Evolutionary conservation across 2,113 vertebrate genomes (phyloP).

Genomic region (Penelope pileata): DNA sequence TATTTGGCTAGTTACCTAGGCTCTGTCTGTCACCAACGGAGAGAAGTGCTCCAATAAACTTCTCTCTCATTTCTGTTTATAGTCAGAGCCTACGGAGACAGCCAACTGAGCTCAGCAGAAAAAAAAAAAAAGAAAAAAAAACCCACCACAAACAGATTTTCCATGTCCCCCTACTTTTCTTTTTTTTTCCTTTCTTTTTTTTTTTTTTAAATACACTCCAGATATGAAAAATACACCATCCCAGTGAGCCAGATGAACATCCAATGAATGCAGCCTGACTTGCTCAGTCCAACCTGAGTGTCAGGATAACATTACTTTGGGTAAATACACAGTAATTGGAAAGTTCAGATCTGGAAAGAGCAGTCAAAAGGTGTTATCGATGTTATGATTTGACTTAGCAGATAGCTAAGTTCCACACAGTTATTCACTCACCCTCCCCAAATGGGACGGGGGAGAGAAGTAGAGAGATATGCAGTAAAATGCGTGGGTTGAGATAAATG

Average conservation of each 20-base stretch:
- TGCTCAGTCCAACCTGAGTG: neutral
- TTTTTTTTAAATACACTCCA: neutral
- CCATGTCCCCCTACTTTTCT: neutral
- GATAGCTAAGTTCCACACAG: too few relatives aligned
- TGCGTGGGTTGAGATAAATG: too few relatives aligned
- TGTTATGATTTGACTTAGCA: too few relatives aligned
- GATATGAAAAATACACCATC: neutral
- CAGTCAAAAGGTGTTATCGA: neutral
- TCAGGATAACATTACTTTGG: neutral
- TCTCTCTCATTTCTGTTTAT: neutral
- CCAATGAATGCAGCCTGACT: neutral
- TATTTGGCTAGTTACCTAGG: neutral
- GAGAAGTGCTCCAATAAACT: neutral
- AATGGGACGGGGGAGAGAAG: too few relatives aligned
- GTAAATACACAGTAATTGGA: neutral
- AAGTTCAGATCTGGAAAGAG: neutral
- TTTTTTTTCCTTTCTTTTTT: too few relatives aligned
- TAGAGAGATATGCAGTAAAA: too few relatives aligned
- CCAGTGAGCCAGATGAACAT: neutral
- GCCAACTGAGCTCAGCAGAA: neutral
- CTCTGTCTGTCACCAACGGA: neutral
- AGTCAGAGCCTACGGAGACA: neutral
- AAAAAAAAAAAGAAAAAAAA: neutral
- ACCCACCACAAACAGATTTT: neutral
- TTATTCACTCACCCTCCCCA: too few relatives aligned